A percentile compares a stretch with the other conserved stretches of the same genome.
These are phyloP conservation scores for Hyperoodon ampullatus DNA, from an alignment of 2,113 vertebrate species.

Conservation along the genomic window DNA sequence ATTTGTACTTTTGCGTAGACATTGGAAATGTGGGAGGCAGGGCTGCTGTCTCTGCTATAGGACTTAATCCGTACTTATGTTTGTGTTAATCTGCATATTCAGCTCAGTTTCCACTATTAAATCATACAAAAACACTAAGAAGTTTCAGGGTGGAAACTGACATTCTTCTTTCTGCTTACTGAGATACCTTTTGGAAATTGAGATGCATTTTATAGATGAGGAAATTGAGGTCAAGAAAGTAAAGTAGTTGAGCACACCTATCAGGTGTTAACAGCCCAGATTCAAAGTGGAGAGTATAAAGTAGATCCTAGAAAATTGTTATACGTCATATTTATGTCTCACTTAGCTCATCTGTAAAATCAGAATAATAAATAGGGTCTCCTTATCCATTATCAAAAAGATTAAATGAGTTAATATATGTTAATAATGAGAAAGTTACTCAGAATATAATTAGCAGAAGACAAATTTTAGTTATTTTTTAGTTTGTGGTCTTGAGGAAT, in stretches of 20 bases:
- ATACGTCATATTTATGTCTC: not conserved
- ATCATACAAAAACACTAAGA: not conserved
- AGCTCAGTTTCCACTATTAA: not conserved
- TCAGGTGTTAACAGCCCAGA: too few species aligned
- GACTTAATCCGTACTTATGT: not conserved
- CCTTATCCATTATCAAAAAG: not conserved
- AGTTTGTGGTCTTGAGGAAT: not conserved
- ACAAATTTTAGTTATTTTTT: not conserved
- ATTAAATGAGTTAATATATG: not conserved
- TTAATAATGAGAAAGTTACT: constrained; percentile 14
- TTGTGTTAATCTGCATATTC: not conserved
- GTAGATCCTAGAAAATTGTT: not conserved
- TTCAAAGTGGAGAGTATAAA: not conserved
- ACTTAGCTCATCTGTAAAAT: not conserved
- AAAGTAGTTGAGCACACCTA: not conserved
- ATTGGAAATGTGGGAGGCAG: not conserved
- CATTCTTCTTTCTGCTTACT: not conserved
- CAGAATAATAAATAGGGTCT: not conserved
- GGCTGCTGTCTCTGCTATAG: not conserved
- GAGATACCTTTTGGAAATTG: not conserved
- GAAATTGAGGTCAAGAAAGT: not conserved
- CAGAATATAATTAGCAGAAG: not conserved
- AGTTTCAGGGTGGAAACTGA: not conserved
- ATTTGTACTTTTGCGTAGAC: not conserved
- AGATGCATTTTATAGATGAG: not conserved